Evolutionary conservation across 2,113 vertebrate genomes (phyloP).

Genomic region (Lynx canadensis): DNA sequence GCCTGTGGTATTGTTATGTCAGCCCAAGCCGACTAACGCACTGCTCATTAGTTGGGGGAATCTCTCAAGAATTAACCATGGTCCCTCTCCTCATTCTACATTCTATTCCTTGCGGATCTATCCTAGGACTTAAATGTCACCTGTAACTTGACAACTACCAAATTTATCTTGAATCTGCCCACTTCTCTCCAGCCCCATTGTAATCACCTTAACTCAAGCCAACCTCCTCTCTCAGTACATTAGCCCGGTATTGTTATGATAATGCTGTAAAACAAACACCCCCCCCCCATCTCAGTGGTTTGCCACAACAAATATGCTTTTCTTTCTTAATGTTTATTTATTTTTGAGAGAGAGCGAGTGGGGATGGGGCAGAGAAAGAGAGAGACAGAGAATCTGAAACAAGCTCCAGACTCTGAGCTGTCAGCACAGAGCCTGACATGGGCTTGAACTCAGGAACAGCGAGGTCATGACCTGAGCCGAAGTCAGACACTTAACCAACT

Average conservation of each 20-base stretch:
- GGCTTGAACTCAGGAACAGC: no score
- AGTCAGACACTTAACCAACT: no score
- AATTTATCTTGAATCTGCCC: background rate
- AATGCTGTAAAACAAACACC: background rate
- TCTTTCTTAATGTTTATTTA: no score
- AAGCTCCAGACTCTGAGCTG: no score
- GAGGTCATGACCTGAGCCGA: no score
- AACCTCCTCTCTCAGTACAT: background rate
- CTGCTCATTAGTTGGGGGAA: background rate
- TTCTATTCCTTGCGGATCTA: background rate
- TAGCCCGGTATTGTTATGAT: background rate
- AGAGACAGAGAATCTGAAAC: no score
- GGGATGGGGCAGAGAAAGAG: no score
- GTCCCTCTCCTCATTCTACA: background rate
- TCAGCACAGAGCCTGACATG: no score
- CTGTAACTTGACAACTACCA: background rate
- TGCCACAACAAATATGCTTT: background rate
- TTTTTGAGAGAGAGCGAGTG: no score
- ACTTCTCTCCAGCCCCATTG: background rate
- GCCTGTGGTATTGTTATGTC: background rate
- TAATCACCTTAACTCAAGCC: background rate
- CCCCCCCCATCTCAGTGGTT: background rate
- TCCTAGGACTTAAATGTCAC: background rate
- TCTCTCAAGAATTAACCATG: background rate
- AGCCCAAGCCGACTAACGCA: background rate